These are phyloP conservation scores for Miltochrista miniata DNA, from an alignment of 2,888 invertebrate genomes.

Conservation along the genomic window DNA sequence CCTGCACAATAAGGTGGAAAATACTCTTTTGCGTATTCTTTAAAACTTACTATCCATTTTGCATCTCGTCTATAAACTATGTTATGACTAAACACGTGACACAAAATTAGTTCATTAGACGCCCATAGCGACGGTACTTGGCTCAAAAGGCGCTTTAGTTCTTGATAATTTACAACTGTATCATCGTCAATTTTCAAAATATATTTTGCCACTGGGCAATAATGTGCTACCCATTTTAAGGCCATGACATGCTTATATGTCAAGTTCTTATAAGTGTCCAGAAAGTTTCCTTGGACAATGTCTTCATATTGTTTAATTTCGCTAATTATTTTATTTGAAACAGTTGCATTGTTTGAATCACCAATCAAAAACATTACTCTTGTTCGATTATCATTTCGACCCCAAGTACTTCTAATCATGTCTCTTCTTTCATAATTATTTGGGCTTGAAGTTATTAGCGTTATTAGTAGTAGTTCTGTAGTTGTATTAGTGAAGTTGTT, in stretches of 20 bases:
- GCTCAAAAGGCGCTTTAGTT: constrained; percentile 82
- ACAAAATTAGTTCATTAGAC: constrained; percentile 85
- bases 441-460: constrained; percentile 88
- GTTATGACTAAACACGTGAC: constrained; percentile 78
- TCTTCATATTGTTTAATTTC: constrained; percentile 86
- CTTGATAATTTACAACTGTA: constrained; percentile 88
- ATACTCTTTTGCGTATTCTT: constrained; percentile 84
- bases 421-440: constrained; percentile 85
- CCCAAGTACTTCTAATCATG: constrained; percentile 90
- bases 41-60: constrained; percentile 89
- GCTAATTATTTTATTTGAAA: constrained; percentile 62
- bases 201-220: constrained; percentile 87
- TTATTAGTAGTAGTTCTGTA: constrained; percentile 80
- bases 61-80: constrained; percentile 85
- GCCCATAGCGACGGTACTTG: constrained; percentile 84
- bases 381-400: constrained; percentile 75
- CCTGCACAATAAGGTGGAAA: constrained; percentile 92
- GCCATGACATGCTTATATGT: constrained; percentile 94
- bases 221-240: constrained; percentile 89
- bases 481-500: constrained; percentile 50
- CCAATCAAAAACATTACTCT: constrained; percentile 88
- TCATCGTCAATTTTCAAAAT: constrained; percentile 91
- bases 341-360: constrained; percentile 38
- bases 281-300: constrained; percentile 89
- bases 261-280: constrained; percentile 91